Base-by-base conservation (phyloP, 2,888 invertebrate species). In the Serripes groenlandicus region DNA sequence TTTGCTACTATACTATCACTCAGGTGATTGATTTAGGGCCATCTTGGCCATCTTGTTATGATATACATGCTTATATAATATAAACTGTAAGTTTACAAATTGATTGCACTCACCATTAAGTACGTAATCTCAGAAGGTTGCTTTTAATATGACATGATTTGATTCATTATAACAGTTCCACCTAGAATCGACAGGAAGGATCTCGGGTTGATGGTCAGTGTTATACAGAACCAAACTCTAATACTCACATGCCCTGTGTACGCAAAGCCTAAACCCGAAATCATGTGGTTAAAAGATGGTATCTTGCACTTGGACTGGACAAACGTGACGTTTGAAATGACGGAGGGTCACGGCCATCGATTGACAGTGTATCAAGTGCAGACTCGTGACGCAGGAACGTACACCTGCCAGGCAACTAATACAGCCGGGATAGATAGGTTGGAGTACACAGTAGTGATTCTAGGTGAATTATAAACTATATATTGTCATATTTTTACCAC, bases 391-490 rank as follows among this genome's bases (percentile, higher is more conserved):
- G 94, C 92, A 35, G 95, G 95, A 5, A 89, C 87, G 32, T 95
- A 95, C 86, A 93, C 92, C 28, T 95, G 95, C 85, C 88, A 92
- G 58, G 95, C 95, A 7, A 91, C 91, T 32, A 96, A 95, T 88
- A 94, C 94, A 42, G 95, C 95, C 15, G 95, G 95, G 1, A 90
- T 91, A 66, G 93, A 95, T 15, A 83, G 90, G 60, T 83, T 89
- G 56, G 84, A 85, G 5, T 92, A 90, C 72, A 81, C 83, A 5
- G 84, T 94, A 4, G 60, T 90, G 68, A 93, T 94, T 18, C 87
- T 89, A 64, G 92, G 94, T 94, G 73, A 79, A 89, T 62, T n/a
- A n/a, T n/a, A n/a, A n/a, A n/a, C n/a, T n/a, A n/a, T n/a, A n/a
- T n/a, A n/a, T n/a, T n/a, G n/a, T n/a, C n/a, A n/a, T n/a, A n/a